Conservation (phyloP, 2,888 invertebrate species). For the Autographa gamma region DNA sequence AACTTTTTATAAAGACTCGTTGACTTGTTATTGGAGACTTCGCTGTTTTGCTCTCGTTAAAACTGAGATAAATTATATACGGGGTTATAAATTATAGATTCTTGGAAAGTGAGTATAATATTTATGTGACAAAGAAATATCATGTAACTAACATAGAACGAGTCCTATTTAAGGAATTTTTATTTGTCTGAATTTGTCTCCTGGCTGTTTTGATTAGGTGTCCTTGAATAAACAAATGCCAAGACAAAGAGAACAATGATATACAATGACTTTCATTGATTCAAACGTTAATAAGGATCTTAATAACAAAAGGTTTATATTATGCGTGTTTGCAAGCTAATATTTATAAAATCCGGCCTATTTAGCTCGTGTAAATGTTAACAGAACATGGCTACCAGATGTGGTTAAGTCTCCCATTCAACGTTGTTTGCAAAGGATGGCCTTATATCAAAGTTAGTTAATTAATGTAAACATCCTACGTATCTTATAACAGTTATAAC, state of each 20-base stretch:
- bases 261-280: neutral
- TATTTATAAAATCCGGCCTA: neutral
- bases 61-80: neutral
- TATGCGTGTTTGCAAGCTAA: neutral
- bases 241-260: neutral
- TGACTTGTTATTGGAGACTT: neutral
- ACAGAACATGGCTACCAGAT: conserved; percentile 28
- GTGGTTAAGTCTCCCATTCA: conserved; percentile 12
- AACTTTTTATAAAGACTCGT: neutral
- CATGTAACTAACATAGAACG: no score
- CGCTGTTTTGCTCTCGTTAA: neutral
- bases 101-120: neutral
- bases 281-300: neutral
- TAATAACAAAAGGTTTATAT: neutral
- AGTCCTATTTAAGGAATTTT: no score
- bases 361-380: neutral
- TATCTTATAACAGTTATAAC: neutral
- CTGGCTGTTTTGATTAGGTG: no score
- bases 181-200: no score
- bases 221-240: neutral
- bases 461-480: conserved; percentile 14
- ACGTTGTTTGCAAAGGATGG: neutral
- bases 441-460: conserved; percentile 18
- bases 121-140: neutral
- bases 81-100: neutral